Conservation (phyloP, 2,797 vertebrate species). For the Hypotaenidia philippensis region DNA sequence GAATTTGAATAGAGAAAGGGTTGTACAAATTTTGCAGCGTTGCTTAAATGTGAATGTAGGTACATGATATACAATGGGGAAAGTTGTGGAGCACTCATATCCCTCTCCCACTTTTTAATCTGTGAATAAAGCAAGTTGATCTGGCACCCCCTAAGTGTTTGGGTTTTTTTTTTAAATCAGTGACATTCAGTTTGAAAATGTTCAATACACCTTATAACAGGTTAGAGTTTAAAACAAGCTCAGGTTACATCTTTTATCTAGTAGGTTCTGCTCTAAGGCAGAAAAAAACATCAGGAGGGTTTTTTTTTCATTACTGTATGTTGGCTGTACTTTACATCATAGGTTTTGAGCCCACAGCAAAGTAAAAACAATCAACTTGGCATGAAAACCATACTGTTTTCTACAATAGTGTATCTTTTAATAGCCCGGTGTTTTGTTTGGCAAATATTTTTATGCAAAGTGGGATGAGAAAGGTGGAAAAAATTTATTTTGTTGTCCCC, state of each 20-base stretch:
- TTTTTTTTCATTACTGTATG: neutral
- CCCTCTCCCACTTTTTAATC: neutral
- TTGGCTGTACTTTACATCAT: neutral
- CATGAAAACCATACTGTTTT: slow-evolving; percentile 7
- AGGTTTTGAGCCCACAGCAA: slow-evolving; percentile 27
- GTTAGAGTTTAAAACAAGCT: neutral
- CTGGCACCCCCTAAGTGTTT: neutral
- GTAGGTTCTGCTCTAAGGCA: slow-evolving; percentile 11
- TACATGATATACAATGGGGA: neutral
- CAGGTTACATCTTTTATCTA: neutral
- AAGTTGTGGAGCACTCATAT: neutral
- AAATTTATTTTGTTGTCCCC: neutral
- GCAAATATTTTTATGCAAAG: slow-evolving; percentile 22
- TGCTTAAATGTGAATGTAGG: neutral
- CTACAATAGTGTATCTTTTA: slow-evolving; percentile 14
- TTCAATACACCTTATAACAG: neutral
- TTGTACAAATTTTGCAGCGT: neutral
- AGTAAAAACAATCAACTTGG: neutral
- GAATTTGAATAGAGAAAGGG: neutral
- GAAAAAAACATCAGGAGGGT: neutral
- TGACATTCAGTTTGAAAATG: neutral
- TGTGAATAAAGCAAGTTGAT: neutral
- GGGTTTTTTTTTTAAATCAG: neutral
- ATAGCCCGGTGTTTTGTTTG: neutral
- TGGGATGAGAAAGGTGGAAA: neutral